Evolutionary conservation across 2,113 vertebrate genomes (phyloP), one percentile per base, ranked within the genome.

Genomic region (Paratilapia polleni): DNA sequence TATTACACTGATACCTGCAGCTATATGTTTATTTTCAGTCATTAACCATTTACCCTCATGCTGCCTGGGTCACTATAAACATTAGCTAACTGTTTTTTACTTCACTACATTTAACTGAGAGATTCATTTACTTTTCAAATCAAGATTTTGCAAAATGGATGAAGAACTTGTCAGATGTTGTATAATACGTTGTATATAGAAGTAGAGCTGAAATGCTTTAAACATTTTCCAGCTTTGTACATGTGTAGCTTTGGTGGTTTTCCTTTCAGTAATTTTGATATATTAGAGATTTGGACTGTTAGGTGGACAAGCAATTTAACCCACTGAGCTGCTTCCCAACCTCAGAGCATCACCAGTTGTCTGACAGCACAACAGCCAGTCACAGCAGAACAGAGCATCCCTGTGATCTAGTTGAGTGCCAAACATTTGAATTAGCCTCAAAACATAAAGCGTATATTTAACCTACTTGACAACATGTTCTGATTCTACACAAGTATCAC

Each of bases 371-470:
- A 47, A 47, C 38, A 68, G 22, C 22, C 26, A n/a, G 17, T 73
- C 6, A n/a, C 20, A 31, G 43, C 26, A 73, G 66, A 52, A n/a
- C 66, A 52, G 17, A 73, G 47, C 43, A 73, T 52, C 47, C 10
- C 17, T n/a, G 2, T 17, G 28, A 31, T 52, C 2, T 4, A 73
- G 24, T 66, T 43, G 36, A 66, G 64, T 14, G 6, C 64, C 66
- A 52, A 47, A 73, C 26, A 73, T 73, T 73, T 52, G 10, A 73
- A 1, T 31, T 11, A 31, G 13, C 52, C 66, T 5, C 47, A 47
- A 77, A 91, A 91, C 70, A 77, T 2, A 84, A 80, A 87, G 83
- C 77, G 66, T 26, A 81, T 77, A 86, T 89, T 81, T 91, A 80
- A 86, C 81, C 85, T 70, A 85, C 73, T 52, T 31, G 11, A 31